These are phyloP conservation scores for Timandra comae DNA, from an alignment of 2,888 invertebrate species.

Conservation along the genomic window DNA sequence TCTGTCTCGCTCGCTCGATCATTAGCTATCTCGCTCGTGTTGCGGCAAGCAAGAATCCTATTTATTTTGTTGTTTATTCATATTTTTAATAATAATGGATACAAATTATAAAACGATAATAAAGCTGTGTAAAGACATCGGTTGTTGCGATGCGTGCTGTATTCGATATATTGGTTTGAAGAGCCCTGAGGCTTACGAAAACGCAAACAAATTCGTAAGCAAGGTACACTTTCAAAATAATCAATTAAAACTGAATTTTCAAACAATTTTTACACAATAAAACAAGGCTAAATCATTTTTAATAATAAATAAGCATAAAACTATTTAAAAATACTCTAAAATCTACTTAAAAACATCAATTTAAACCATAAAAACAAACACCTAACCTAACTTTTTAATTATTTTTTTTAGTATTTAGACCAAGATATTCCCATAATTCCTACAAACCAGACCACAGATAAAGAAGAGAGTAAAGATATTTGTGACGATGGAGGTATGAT, in stretches of 20 bases:
- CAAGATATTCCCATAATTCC: no score
- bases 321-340: no score
- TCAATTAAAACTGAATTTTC: not conserved
- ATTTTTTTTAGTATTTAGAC: not conserved
- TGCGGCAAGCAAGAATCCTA: no score
- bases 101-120: slow-evolving; percentile 55
- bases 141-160: slow-evolving; percentile 82
- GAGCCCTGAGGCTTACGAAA: slow-evolving; percentile 72
- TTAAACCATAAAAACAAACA: slow-evolving; percentile 2
- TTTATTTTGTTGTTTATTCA: no score
- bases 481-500: slow-evolving; percentile 5
- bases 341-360: not conserved
- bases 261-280: not conserved
- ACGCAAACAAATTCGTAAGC: slow-evolving; percentile 59
- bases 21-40: no score
- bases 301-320: no score
- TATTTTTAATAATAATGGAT: slow-evolving; percentile 52
- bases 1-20: no score
- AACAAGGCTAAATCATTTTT: no score
- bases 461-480: not conserved
- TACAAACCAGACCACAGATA: no score
- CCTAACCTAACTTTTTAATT: slow-evolving; percentile 7
- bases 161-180: slow-evolving; percentile 81
- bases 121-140: slow-evolving; percentile 67
- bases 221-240: slow-evolving; percentile 48